phyloP scores from a whole-genome alignment of 2,113 vertebrate species.

The Syngnathus typhle region DNA sequence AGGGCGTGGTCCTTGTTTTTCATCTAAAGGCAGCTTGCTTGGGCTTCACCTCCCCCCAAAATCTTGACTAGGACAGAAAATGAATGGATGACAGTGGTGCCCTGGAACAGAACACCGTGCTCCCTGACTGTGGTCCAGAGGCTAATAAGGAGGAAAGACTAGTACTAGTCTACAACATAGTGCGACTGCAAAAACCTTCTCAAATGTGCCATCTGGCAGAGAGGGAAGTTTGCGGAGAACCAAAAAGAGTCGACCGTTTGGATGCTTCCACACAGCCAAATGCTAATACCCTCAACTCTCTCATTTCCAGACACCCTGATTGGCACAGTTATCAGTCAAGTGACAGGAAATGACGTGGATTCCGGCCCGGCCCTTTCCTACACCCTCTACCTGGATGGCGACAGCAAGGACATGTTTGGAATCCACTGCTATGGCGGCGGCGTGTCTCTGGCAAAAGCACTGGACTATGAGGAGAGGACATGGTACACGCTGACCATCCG shows the following conservation, averaged over 20 bases:
- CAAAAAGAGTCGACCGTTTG: neutral
- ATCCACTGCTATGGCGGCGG: slow-evolving; percentile 83
- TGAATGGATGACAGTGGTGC: neutral
- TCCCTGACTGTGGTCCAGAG: slow-evolving; percentile 1
- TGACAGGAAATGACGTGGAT: slow-evolving; percentile 97
- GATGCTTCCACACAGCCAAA: neutral
- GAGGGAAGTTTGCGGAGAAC: neutral
- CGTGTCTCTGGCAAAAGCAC: slow-evolving; percentile 72
- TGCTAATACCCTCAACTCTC: slow-evolving; percentile 9
- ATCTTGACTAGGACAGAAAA: neutral
- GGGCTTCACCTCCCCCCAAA: neutral
- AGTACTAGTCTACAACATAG: neutral
- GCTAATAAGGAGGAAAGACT: slow-evolving; percentile 6
- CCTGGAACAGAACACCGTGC: neutral
- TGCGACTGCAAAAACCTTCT: neutral
- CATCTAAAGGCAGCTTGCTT: neutral
- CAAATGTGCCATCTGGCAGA: neutral
- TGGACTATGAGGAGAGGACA: slow-evolving; percentile 81
- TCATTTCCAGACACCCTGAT: slow-evolving; percentile 73
- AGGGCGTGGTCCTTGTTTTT: neutral
- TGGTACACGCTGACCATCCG: slow-evolving; percentile 80
- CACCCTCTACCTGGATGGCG: slow-evolving; percentile 69
- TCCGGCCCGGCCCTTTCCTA: slow-evolving; percentile 86
- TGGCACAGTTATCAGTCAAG: slow-evolving; percentile 87
- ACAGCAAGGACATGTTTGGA: slow-evolving; percentile 74